phyloP scores from a whole-genome alignment of 2,113 vertebrate species.

The Podarcis muralis region DNA sequence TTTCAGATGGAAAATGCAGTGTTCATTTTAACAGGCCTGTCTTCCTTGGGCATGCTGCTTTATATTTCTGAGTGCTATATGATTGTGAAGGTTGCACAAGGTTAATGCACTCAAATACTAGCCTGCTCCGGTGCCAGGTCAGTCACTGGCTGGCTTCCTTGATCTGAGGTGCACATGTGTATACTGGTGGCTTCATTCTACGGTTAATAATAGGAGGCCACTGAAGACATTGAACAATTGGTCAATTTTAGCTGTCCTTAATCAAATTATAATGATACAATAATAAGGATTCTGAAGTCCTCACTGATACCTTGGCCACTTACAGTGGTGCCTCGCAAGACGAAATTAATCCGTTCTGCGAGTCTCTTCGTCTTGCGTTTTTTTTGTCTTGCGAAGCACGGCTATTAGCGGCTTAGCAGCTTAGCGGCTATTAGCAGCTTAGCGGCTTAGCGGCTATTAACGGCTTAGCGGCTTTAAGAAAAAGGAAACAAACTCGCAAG shows the following conservation, averaged over 20 bases:
- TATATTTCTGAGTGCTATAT: slow-evolving; percentile 12
- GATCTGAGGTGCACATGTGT: not conserved
- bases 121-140: not conserved
- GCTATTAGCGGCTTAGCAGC: too few relatives aligned
- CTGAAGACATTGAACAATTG: slow-evolving; percentile 10
- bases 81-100: slow-evolving; percentile 1
- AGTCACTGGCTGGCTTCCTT: slow-evolving; percentile 7
- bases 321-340: too few relatives aligned
- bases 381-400: too few relatives aligned
- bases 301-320: not conserved
- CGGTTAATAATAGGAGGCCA: slow-evolving; percentile 36
- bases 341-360: too few relatives aligned
- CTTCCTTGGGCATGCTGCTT: not conserved
- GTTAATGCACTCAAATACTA: slow-evolving; percentile 24
- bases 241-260: not conserved
- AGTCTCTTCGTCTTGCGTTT: too few relatives aligned
- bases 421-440: too few relatives aligned
- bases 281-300: not conserved
- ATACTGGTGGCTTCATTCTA: slow-evolving; percentile 1
- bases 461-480: too few relatives aligned
- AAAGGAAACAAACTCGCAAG: too few relatives aligned
- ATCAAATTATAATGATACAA: not conserved
- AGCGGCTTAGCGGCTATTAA: too few relatives aligned
- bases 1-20: slow-evolving; percentile 18
- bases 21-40: slow-evolving; percentile 35